These are phyloP conservation scores for Phengaris alcon DNA, from an alignment of 2,888 invertebrate species.

Conservation along the genomic window DNA sequence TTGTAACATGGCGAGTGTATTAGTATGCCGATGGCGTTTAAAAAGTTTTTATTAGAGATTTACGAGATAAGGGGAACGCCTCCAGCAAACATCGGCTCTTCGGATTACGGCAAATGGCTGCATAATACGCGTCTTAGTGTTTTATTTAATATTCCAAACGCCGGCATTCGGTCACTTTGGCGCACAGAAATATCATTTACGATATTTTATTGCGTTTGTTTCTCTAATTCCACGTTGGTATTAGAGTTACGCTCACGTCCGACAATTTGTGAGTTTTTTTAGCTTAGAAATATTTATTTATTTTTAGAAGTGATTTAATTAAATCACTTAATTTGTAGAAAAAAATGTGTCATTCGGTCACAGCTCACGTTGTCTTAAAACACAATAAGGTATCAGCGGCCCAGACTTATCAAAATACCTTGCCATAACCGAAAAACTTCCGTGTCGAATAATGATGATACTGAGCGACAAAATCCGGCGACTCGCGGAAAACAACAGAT, in stretches of 20 bases:
- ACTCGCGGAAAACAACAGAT: constrained; percentile 11
- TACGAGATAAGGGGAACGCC: constrained; percentile 14
- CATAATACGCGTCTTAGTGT: constrained; percentile 19
- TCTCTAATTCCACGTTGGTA: background rate
- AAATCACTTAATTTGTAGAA: too few species aligned
- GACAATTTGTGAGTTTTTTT: background rate
- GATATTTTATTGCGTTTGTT: constrained; percentile 1
- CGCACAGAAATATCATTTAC: constrained; percentile 13
- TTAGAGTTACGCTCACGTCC: background rate
- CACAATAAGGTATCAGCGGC: background rate
- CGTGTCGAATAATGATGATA: constrained; percentile 11
- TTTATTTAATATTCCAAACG: constrained; percentile 10
- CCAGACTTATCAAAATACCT: background rate
- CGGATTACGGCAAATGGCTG: constrained; percentile 15
- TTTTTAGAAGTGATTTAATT: background rate
- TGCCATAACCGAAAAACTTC: background rate
- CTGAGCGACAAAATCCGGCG: background rate
- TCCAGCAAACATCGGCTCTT: background rate
- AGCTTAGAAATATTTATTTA: too few species aligned
- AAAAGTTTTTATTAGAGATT: constrained; percentile 17
- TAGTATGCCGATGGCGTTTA: constrained; percentile 15
- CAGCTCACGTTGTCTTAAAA: background rate
- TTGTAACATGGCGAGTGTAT: constrained; percentile 8
- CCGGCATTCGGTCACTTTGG: constrained; percentile 2
- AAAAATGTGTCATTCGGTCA: too few species aligned